These are phyloP conservation scores for Watsonalla binaria DNA, from an alignment of 2,888 invertebrate genomes.

Conservation along the genomic window DNA sequence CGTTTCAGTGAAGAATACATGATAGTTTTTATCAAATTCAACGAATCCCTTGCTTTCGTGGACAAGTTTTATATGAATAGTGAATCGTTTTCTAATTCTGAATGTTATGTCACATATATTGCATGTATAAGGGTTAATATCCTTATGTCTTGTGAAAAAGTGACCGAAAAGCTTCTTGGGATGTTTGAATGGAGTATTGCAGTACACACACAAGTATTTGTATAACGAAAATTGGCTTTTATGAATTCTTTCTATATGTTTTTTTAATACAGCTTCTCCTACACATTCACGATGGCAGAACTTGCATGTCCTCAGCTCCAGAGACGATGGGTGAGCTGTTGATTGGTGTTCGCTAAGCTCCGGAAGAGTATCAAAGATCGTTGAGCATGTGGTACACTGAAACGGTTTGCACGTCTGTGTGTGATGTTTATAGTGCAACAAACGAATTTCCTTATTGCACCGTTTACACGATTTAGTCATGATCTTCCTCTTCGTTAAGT, in stretches of 20 bases:
- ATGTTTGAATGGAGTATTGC: constrained; percentile 48
- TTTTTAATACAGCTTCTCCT: constrained; percentile 34
- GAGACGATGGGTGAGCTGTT: constrained; percentile 31
- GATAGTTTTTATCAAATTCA: constrained; percentile 58
- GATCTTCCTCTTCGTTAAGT: background rate
- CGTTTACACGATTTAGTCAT: constrained; percentile 21
- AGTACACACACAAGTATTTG: constrained; percentile 55
- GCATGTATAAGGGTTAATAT: constrained; percentile 54
- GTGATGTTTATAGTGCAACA: constrained; percentile 21
- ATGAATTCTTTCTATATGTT: constrained; percentile 49
- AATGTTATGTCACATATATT: constrained; percentile 54
- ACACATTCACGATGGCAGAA: constrained; percentile 53
- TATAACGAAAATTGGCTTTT: constrained; percentile 40
- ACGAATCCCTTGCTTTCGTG: constrained; percentile 57
- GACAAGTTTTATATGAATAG: constrained; percentile 57
- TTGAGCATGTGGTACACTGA: constrained; percentile 41
- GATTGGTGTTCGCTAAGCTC: constrained; percentile 43
- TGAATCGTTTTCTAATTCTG: constrained; percentile 48
- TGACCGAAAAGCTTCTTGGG: constrained; percentile 59
- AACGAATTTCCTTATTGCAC: constrained; percentile 29
- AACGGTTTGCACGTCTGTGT: constrained; percentile 34
- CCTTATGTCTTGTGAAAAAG: constrained; percentile 47
- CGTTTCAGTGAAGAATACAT: constrained; percentile 56
- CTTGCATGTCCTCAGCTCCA: constrained; percentile 39
- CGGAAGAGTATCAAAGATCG: constrained; percentile 31